These are phyloP conservation scores for Sphaeridia pumilis DNA, from an alignment of 2,888 invertebrate genomes.

Conservation along the genomic window DNA sequence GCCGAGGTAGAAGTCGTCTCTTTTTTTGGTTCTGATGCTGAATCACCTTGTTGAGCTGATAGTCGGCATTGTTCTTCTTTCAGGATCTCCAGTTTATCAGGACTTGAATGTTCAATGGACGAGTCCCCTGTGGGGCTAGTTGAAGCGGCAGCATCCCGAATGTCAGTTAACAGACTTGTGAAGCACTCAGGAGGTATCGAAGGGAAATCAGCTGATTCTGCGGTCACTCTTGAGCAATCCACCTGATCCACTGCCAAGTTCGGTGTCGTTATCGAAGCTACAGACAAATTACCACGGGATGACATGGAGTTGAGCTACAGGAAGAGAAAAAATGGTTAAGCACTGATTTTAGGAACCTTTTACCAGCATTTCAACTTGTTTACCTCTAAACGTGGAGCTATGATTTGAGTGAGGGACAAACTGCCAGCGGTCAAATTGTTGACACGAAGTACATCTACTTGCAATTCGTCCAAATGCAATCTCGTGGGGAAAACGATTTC, in stretches of 20 bases:
- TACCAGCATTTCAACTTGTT: no score
- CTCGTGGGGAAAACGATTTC: conserved; percentile 29
- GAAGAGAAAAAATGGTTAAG: neutral
- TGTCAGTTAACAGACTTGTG: conserved; percentile 23
- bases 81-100: neutral
- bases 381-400: conserved; percentile 31
- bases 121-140: conserved; percentile 6
- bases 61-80: neutral
- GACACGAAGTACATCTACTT: conserved; percentile 34
- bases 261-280: conserved; percentile 24
- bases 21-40: neutral
- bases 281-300: conserved; percentile 24
- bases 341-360: no score
- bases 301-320: conserved; percentile 25
- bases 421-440: conserved; percentile 31
- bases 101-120: neutral
- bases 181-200: conserved; percentile 31
- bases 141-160: no score
- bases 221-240: conserved; percentile 26
- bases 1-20: no score
- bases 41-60: no score
- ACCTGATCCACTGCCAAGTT: conserved; percentile 27
- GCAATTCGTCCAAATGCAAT: conserved; percentile 33
- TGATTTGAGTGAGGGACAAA: conserved; percentile 26
- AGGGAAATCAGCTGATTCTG: conserved; percentile 25